These are phyloP conservation scores for Sinocyclocheilus grahami DNA, from an alignment of 2,113 vertebrate genomes.

Conservation along the genomic window DNA sequence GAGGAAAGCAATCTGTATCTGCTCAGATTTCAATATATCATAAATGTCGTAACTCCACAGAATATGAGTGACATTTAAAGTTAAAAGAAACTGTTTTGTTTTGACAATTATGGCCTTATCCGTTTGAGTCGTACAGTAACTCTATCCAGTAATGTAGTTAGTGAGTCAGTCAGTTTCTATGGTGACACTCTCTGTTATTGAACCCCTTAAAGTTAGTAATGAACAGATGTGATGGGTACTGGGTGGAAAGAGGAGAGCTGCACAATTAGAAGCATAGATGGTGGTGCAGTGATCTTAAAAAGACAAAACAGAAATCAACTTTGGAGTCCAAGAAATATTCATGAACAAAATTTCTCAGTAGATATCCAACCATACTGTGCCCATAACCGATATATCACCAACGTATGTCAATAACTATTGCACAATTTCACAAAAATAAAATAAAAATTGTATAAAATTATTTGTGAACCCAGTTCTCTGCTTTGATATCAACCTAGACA, in stretches of 20 bases:
- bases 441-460: not conserved
- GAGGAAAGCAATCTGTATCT: too few relatives aligned
- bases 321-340: too few relatives aligned
- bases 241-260: not conserved
- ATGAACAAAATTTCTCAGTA: not conserved
- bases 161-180: not conserved
- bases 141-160: not conserved
- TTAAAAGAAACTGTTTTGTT: constrained; percentile 26
- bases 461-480: not conserved
- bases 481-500: not conserved
- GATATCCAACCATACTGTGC: too few relatives aligned
- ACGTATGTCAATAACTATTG: not conserved
- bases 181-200: constrained; percentile 2
- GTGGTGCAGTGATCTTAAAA: constrained; percentile 3
- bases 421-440: not conserved
- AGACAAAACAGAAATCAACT: not conserved
- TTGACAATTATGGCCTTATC: constrained; percentile 29
- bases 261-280: not conserved
- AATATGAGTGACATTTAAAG: not conserved
- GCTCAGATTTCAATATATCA: not conserved
- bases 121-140: constrained; percentile 20
- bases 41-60: not conserved
- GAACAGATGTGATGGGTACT: constrained; percentile 15
- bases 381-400: not conserved
- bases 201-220: not conserved